Base-by-base conservation (phyloP, 2,888 invertebrate genomes). In the Sylvicola cinctus region DNA sequence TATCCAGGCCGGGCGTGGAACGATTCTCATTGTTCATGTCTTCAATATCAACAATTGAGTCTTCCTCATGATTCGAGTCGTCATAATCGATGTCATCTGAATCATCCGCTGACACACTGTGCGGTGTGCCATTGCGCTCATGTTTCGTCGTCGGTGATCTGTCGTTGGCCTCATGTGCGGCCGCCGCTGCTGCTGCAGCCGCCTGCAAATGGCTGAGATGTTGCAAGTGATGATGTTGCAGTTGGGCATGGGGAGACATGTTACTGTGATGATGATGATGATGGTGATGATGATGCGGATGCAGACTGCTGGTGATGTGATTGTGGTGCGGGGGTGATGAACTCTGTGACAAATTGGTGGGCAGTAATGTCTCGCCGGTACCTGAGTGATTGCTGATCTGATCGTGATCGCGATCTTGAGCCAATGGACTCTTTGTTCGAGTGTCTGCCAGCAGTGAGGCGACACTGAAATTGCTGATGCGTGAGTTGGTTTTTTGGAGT, bases 391-490 rank as follows among this genome's bases (percentile, higher is more conserved):
- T 40, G 48, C 42, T 38, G 44, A 37, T 43, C 38, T 40, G 28
- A 31, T 36, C 31, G 20, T 20, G 20, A 47, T 36, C 40, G 47
- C 42, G 38, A 43, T 37, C 43, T 38, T 40, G 28, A 28, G 33
- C 31, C 14, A 43, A 38, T 7, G 56, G 54, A 11, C 65, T 63
- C 36, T 60, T 63, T 3, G 70, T 68, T 52, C 81, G 72, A 16
- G 87, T 76, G 48, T 88, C 87, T 12, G 84, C 75, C 43, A 90
- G 60, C 42, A 87, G 67, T 2, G 87, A 81, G 5, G 87, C 84
- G 44, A 88, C 87, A 58, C 85, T 81, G 63, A 90, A 88, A 45
- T 58, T 58, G 59, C 74, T 76, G 49, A 76, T 71, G 46, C 74
- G 63, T 41, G 73, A 70, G 40, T 68, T 64, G 50, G 75, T 75